These are phyloP conservation scores for Idaea straminata DNA, from an alignment of 2,888 invertebrate genomes.

Conservation along the genomic window DNA sequence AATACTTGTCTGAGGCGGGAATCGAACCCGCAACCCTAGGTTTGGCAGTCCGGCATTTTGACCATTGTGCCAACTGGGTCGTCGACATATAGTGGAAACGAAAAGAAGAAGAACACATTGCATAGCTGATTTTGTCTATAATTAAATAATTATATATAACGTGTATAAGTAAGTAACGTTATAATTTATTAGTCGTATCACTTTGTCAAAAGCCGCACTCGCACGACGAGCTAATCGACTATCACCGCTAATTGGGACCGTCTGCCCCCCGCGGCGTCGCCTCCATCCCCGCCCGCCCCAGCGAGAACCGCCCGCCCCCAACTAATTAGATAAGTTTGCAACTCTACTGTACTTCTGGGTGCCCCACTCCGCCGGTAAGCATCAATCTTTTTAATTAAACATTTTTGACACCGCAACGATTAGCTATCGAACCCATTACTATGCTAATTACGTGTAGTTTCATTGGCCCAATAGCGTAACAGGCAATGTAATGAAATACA, in stretches of 20 bases:
- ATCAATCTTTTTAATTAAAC: slow-evolving; percentile 81
- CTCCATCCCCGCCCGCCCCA: slow-evolving; percentile 24
- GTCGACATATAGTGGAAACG: too few species aligned
- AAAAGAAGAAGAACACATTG: not conserved
- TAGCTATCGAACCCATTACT: slow-evolving; percentile 72
- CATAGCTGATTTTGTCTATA: not conserved
- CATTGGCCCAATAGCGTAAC: slow-evolving; percentile 28
- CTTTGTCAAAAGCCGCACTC: slow-evolving; percentile 78
- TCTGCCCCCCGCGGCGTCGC: slow-evolving; percentile 33
- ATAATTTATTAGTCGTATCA: slow-evolving; percentile 72
- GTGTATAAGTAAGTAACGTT: slow-evolving; percentile 50
- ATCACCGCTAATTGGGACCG: slow-evolving; percentile 79
- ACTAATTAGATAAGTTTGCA: slow-evolving; percentile 81
- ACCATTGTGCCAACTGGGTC: too few species aligned
- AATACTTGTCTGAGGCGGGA: too few species aligned
- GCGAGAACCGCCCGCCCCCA: slow-evolving; percentile 50
- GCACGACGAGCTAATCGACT: slow-evolving; percentile 80
- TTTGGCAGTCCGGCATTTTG: too few species aligned
- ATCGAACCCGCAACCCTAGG: too few species aligned
- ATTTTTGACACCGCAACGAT: slow-evolving; percentile 78
- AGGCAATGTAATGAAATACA: slow-evolving; percentile 10
- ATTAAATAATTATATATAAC: not conserved
- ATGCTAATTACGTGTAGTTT: slow-evolving; percentile 66
- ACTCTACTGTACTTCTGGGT: slow-evolving; percentile 77
- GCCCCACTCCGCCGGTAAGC: slow-evolving; percentile 72